phyloP scores from a whole-genome alignment of 2,797 vertebrate species.

The Microcaecilia unicolor region DNA sequence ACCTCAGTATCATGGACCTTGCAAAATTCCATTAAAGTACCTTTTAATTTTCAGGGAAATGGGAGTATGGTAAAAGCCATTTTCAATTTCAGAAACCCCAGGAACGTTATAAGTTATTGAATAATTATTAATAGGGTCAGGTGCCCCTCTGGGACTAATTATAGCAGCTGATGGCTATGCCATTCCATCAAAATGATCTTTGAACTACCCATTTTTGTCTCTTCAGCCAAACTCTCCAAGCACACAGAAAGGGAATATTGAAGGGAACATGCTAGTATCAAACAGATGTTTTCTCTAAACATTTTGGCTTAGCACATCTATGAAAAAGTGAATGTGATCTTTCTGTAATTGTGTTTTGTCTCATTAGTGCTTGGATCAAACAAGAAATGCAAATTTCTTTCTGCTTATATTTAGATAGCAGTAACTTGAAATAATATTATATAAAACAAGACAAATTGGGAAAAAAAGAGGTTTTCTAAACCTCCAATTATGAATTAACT shows the following conservation, averaged over 20 bases:
- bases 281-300: background rate
- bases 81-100: background rate
- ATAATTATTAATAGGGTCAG: background rate
- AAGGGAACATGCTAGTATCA: background rate
- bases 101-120: background rate
- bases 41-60: background rate
- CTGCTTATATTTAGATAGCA: background rate
- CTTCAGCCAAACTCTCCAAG: background rate
- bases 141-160: background rate
- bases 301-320: background rate
- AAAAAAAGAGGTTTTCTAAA: too few species aligned
- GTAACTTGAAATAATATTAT: background rate
- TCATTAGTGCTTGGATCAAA: background rate
- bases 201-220: background rate
- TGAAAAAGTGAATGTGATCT: background rate
- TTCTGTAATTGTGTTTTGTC: background rate
- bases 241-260: background rate
- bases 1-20: background rate
- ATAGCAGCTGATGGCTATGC: background rate
- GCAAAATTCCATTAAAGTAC: background rate
- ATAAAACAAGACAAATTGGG: too few species aligned
- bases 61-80: background rate
- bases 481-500: too few species aligned
- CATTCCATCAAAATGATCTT: background rate
- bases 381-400: background rate